Base-by-base conservation (phyloP, 23 tunicate species). In the Botrylloides violaceus region DNA sequence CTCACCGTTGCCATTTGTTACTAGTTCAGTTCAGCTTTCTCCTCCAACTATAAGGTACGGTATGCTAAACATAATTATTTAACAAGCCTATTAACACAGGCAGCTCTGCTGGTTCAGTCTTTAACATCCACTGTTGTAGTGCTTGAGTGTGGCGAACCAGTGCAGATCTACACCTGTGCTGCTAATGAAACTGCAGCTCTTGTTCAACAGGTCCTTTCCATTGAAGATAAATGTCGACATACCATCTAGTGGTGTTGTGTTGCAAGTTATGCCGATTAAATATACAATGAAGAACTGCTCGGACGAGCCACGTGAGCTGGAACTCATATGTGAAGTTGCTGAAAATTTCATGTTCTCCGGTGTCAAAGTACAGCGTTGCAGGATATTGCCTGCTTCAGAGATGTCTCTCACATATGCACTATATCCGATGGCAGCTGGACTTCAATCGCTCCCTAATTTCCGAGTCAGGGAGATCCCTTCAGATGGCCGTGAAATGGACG, bases 261-360 rank as follows among this genome's bases (percentile, higher is more conserved):
- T 81, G 22, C 38, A 83, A 49, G 56, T 29, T 19, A 27, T 75
- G n/a, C 20, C 31, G 30, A 50, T 90, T 18, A 32, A 58, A 29
- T 90, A 73, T 49, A 18, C 6, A 12, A 64, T 90, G n/a, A 29
- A 33, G 34, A 90, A 82, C 75, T 36, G 66, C 21, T 72, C 81
- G n/a, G 58, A 73, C 30, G 79, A 78, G 36, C 71, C 88, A 2
- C 56, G 83, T 26, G 79, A 62, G 39, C 15, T 90, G 21, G 97
- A 90, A 68, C 43, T 83, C 2, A 30, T 32, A 32, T 83, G 49
- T 37, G 79, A 61, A 12, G 58, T 65, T 0, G 83, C 81, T 34
- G 97, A 90, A 25, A 61, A 79, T 30, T 90, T 90, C 75, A 90
- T 80, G 82, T 90, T 78, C 66, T 79, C 97, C 36, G 97, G 97